A percentile compares a stretch with the other conserved stretches of the same genome.
phyloP scores from a whole-genome alignment of 2,113 vertebrate genomes.

The Pongo pygmaeus region DNA sequence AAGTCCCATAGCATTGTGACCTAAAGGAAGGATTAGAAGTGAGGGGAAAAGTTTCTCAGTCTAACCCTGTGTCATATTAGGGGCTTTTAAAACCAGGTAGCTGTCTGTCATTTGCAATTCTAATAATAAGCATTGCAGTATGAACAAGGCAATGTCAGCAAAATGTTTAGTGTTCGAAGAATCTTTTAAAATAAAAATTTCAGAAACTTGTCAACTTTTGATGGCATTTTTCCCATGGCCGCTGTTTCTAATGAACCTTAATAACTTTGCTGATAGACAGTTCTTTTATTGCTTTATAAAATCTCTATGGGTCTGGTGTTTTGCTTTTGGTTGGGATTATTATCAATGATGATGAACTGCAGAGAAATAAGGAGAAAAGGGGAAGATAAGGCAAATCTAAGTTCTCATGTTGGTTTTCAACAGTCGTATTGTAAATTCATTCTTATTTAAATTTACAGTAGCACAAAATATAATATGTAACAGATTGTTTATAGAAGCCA shows the following conservation, averaged over 20 bases:
- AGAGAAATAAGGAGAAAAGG: background rate
- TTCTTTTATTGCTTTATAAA: background rate
- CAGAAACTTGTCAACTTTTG: background rate
- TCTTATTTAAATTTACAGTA: background rate
- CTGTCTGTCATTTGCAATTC: background rate
- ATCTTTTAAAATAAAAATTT: constrained; percentile 40
- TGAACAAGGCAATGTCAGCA: background rate
- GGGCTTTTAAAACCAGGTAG: background rate
- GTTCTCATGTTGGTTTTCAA: background rate
- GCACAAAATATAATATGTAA: background rate
- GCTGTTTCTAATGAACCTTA: constrained; percentile 11
- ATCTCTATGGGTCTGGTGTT: background rate
- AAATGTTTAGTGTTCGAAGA: background rate
- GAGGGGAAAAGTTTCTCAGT: background rate
- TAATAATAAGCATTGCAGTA: background rate
- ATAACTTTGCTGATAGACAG: background rate
- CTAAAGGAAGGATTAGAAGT: background rate
- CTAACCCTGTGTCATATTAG: background rate
- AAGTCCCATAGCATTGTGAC: background rate
- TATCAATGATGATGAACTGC: background rate
- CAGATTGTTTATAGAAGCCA: background rate
- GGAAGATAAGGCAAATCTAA: background rate
- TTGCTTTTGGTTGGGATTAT: constrained; percentile 1
- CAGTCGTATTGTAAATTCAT: background rate
- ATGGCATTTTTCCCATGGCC: background rate